phyloP scores from a whole-genome alignment of 2,797 vertebrate genomes.

The Diglossa cyanea region DNA sequence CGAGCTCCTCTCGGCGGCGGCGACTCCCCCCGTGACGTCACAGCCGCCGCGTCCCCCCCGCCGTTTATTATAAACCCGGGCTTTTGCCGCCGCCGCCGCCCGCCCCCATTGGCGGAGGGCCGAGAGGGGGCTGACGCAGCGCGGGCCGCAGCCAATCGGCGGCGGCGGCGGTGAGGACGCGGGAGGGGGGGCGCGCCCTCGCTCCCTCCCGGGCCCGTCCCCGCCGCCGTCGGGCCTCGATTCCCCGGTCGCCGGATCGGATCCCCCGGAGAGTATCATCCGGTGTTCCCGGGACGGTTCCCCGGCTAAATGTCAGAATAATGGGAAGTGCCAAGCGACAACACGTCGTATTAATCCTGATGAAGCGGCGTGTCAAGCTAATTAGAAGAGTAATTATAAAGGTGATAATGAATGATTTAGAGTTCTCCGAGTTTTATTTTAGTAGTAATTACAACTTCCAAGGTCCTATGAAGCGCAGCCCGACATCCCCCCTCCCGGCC shows the following conservation, averaged over 20 bases:
- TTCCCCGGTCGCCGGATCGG: background rate
- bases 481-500: background rate
- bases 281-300: conserved; percentile 56
- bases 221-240: background rate
- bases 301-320: conserved; percentile 76
- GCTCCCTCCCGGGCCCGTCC: background rate
- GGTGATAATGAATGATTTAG: conserved; percentile 88
- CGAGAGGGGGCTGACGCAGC: conserved; percentile 72
- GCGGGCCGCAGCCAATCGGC: conserved; percentile 82
- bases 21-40: conserved; percentile 96
- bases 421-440: conserved; percentile 80
- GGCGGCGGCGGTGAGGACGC: background rate
- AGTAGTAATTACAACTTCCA: conserved; percentile 74
- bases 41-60: conserved; percentile 79
- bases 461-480: conserved; percentile 32
- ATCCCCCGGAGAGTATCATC: background rate
- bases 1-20: conserved; percentile 86
- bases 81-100: conserved; percentile 51
- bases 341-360: conserved; percentile 79
- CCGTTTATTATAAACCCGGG: conserved; percentile 81
- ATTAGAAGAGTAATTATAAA: conserved; percentile 92
- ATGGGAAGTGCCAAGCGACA: conserved; percentile 78
- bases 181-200: background rate
- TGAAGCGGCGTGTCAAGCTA: conserved; percentile 87
- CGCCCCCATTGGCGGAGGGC: conserved; percentile 82